Evolutionary conservation across 2,113 vertebrate genomes (phyloP).

Genomic region (Hypomesus transpacificus): DNA sequence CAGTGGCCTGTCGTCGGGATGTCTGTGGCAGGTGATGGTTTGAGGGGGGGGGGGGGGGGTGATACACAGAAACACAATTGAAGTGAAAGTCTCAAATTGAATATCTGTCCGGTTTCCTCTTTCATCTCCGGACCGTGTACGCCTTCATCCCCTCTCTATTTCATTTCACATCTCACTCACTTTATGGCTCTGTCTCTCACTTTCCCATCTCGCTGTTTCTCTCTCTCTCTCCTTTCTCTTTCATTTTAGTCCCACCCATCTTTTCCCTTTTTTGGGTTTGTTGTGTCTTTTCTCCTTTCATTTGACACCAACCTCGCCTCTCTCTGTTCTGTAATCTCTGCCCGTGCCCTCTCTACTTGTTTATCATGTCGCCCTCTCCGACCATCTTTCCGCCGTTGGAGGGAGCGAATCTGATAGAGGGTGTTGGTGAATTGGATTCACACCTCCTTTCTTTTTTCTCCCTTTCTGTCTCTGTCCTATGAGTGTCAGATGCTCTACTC

Average conservation of each 20-base stretch:
- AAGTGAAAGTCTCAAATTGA: conserved; percentile 15
- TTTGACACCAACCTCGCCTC: neutral
- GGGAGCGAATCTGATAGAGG: too few species aligned
- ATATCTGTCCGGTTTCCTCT: conserved; percentile 10
- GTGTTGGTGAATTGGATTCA: too few species aligned
- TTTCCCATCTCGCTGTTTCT: too few species aligned
- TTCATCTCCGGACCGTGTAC: conserved; percentile 3
- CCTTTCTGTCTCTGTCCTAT: too few species aligned
- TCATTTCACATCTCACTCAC: neutral
- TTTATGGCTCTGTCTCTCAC: too few species aligned
- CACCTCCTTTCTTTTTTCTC: too few species aligned
- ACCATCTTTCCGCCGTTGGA: too few species aligned
- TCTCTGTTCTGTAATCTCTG: conserved; percentile 3
- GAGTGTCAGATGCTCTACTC: neutral
- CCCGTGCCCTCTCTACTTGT: neutral
- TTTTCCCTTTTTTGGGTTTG: neutral
- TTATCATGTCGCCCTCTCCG: neutral
- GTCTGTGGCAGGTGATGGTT: neutral
- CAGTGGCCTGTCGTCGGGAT: conserved; percentile 9
- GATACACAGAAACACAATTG: conserved; percentile 18
- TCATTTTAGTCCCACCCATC: neutral
- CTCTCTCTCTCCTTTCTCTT: too few species aligned
- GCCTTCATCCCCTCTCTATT: neutral
- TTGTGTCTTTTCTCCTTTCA: neutral
- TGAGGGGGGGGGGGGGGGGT: neutral